A percentile compares a stretch with the other conserved stretches of the same genome.
Conservation (phyloP, 2,113 vertebrate genomes). For the Triplophysa siluroides region DNA sequence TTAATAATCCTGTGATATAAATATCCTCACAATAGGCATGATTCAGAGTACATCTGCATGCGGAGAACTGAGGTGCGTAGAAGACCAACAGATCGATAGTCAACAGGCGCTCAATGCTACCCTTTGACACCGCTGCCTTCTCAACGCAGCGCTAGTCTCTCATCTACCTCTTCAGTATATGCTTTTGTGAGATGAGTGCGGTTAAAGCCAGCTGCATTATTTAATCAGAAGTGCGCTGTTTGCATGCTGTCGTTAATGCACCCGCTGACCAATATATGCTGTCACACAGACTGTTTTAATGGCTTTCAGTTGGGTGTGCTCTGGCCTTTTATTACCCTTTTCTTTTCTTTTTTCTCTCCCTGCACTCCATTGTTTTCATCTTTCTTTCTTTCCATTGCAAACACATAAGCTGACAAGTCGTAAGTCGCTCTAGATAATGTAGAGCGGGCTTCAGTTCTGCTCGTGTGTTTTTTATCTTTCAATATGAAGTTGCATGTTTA, state of each 20-base stretch:
- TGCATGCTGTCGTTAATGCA: constrained; percentile 25
- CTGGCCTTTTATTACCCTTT: background rate
- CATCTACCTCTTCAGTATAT: constrained; percentile 35
- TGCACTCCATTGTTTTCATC: background rate
- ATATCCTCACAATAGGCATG: constrained; percentile 18
- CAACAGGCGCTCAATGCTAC: constrained; percentile 39
- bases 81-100: constrained; percentile 46
- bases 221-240: constrained; percentile 28
- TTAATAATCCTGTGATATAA: constrained; percentile 39
- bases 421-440: too few species aligned
- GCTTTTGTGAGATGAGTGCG: constrained; percentile 17
- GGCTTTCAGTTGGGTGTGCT: background rate
- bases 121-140: constrained; percentile 38
- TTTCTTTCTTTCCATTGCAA: background rate
- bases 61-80: constrained; percentile 17
- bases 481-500: too few species aligned
- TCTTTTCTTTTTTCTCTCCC: background rate
- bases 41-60: constrained; percentile 37
- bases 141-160: constrained; percentile 17
- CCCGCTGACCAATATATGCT: background rate
- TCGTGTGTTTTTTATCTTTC: too few species aligned
- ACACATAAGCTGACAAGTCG: too few species aligned
- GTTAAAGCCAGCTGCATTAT: constrained; percentile 26
- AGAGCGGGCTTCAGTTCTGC: background rate
- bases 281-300: constrained; percentile 18